Base-by-base conservation (phyloP, 2,888 invertebrate species). In the Zhengitettix transpicula region DNA sequence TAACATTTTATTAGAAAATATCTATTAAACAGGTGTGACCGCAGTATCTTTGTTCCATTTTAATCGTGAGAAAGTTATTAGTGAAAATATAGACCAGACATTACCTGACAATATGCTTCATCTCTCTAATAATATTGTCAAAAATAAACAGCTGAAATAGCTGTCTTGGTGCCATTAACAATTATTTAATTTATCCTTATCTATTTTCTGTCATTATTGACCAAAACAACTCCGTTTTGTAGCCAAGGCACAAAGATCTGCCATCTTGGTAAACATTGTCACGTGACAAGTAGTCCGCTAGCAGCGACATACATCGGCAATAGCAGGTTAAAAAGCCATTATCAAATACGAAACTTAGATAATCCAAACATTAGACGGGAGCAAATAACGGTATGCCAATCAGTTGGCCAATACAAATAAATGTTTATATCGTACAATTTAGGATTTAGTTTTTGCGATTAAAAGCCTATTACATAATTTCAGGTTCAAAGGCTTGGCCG, bases 261-360 rank as follows among this genome's bases (percentile, higher is more conserved):
- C 62, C 62, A 62, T 62, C 56, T 62, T 62, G 57, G 62, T 64
- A 62, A 62, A 64, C 61, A 61, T 54, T 40, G 41, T 64, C 64
- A 64, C 64, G 62, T 64, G 64, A 64, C 54, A 28, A 28, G 28
- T 28, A 28, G 28, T 28, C 28, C 28, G 28, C 28, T 28, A 28
- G 28, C 28, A 28, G 28, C 28, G 28, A 28, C 28, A 28, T 28
- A 28, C 28, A 28, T 28, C 28, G 28, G 28, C 28, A 28, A 28
- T 28, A 28, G 7, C 28, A 28, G 28, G 28, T 28, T 28, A 28
- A 28, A 28, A 28, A 28, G 7, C 28, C 28, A 28, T 28, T 28
- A 28, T 28, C 28, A 28, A 28, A 28, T 28, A 28, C 28, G 28
- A 28, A 28, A 7, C 28, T 28, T 28, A 5, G 28, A 7, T 28